Base-by-base conservation (phyloP, 2,797 vertebrate genomes). In the Xenops minutus region DNA sequence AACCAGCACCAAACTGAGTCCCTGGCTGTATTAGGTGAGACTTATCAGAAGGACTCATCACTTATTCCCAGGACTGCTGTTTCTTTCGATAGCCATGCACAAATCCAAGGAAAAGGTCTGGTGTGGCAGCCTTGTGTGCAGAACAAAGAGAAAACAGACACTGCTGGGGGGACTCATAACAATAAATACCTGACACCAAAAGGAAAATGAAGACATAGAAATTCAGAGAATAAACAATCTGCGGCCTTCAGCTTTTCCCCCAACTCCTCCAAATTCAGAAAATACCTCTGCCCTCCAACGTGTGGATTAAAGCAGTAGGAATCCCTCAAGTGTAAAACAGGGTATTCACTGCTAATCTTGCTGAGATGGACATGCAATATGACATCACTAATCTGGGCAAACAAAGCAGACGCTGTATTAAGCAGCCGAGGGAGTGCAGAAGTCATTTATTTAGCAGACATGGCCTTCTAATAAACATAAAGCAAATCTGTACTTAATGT, bases 331-430 rank as follows among this genome's bases (percentile, higher is more conserved):
- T 76, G 92, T 68, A 77, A 84, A 81, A 12, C 85, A 73, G 90
- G 32, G 58, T 26, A 58, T 72, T 88, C 71, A 46, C 41, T 68
- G 30, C 54, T 94, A 90, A 92, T 93, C 85, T 71, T 23, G 1
- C 52, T 1, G 48, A 81, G 72, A 61, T 32, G 54, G 74, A 88
- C 80, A 52, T 6, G 62, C 37, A 82, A 32, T 79, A 58, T 49
- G 75, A 62, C 90, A 84, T 72, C 85, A 26, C 39, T 88, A 63
- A 95, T 92, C 91, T 63, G 48, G 79, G 69, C 62, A 88, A 78
- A 69, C 64, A 89, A 86, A 80, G 75, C 76, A 71, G 76, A 23
- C 29, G 10, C 54, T 44, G 64, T 18, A 15, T 22, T 48, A 85
- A 37, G 26, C 58, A 62, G 68, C 51, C 37, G 62, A 58, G 52